Base-by-base conservation (phyloP, 2,888 invertebrate genomes). In the Drosophila eohydei region DNA sequence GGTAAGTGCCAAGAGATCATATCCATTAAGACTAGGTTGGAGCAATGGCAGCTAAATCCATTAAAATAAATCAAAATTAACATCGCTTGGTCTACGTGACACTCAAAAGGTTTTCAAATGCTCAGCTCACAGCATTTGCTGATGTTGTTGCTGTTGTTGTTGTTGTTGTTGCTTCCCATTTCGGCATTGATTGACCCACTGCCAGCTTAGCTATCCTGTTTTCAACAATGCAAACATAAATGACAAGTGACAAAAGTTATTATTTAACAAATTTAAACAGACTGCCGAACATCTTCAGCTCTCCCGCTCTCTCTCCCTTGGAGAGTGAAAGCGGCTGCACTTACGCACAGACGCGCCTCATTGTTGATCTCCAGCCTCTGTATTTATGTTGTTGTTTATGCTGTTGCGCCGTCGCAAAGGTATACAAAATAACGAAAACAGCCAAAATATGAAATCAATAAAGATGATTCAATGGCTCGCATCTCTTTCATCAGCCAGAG, bases 1-100 rank as follows among this genome's bases (percentile, higher is more conserved):
- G 97, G 98, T 98, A 94, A 96, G 96, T 94, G 55, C 28, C n/a
- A 5, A 41, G 32, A 55, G 21, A 65, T n/a, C 65, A 16, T 34
- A 56, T 43, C 5, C 56, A 56, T 56, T 55, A 55, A 43, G 32
- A 32, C 52, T 14, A 8, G 52, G 55, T 9, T 56, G 16, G 11
- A n/a, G 36, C 52, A 38, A 26, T 26, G 28, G n/a, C n/a, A 54
- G 51, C 21, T 34, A 16, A 16, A 38, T 52, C 52, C 36, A 54
- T 54, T 54, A 54, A 28, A 41, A 55, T 41, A 56, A 32, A 55
- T 32, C 21, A 56, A 50, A 46, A n/a, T 26, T 28, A 54, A 40
- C 36, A 34, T 34, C 26, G 16, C 44, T 59, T 89, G 85, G 86
- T 74, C 85, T 86, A 86, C 86, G 86, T 86, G 86, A 86, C 89